Evolutionary conservation across 2,797 vertebrate genomes (phyloP), one percentile per base, ranked within the genome.

Genomic region (Alectoris magna): DNA sequence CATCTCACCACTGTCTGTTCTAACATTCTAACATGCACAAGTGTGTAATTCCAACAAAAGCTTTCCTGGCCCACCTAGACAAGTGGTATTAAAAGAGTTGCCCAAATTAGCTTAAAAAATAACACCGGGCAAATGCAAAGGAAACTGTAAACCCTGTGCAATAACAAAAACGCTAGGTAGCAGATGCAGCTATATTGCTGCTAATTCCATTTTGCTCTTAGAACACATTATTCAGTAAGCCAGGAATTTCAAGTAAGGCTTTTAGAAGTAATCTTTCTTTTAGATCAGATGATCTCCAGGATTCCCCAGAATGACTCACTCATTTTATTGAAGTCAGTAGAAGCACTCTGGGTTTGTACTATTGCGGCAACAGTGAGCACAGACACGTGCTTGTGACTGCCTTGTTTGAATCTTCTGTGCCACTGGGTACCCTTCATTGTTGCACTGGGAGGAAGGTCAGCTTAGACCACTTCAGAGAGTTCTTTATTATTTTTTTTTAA

Each of bases 301-400:
- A 66, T 92, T 88, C 55, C 62, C 36, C 38, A 78, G 58, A 78
- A 86, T 29, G 58, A 17, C 2, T 69, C 43, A 17, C 2, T 69
- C 43, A 59, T 63, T 71, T 73, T 44, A 80, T 38, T 73, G 36
- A 91, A 77, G 38, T 38, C 53, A 76, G 16, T 14, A 41, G 38
- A 11, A 29, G 17, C 51, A 34, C 18, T 74, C 60, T 41, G 67
- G 26, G 72, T 79, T 87, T 56, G 26, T 13, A 29, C 4, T 9
- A 18, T 11, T 19, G 27, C 17, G 27, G 46, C 53, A 29, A 22
- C 1, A 0, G 41, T 3, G n/a, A 0, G 0, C 55, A 14, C 48
- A 36, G 48, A 11, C 0, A 14, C 0, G 0, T 19, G 18, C 11
- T 29, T 63, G 41, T n/a, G 53, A 56, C 53, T 56, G 53, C 18